Evolutionary conservation across 2,888 invertebrate genomes (phyloP), one percentile per base, ranked within the genome.

Genomic region (Ennomos erosarius): DNA sequence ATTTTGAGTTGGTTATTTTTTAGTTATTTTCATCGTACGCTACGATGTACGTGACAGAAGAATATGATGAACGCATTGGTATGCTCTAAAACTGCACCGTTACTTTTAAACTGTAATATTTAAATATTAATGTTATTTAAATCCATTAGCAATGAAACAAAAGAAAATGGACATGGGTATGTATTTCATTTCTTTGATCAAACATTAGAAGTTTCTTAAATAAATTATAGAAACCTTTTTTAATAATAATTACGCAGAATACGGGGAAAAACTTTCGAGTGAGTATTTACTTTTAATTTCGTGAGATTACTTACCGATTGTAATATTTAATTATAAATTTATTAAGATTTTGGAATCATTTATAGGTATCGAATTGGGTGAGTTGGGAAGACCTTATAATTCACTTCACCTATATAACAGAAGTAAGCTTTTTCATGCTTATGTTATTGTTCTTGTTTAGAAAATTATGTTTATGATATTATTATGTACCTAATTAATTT

Each of bases 251-350:
- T 54, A 42, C 67, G 39, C 55, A 83, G 82, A 73, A 34, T 83
- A 83, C 33, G 82, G 82, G 3, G 78, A 75, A 50, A 60, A 39
- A 10, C 66, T 83, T 45, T 68, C 82, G 50, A 82, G 82, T 82
- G 60, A 80, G 81, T 54, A 42, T 5, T 8, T 44, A 33, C 4
- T 44, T 10, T n/a, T 33, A 10, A 10, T 13, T 0, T 1, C 5
- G 26, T 26, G 26, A 26, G 26, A 26, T 26, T 26, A 26, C 5
- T 26, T 0, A 0, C 26, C 6, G 6, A 26, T 4, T 26, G 26
- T 26, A 26, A 1, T n/a, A n/a, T n/a, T n/a, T 26, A 4, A 26
- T 26, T 26, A 26, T 26, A 6, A 43, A 43, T 43, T 10, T 16
- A 26, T 33, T 16, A 47, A 10, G 12, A 11, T 69, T 11, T 42